Conservation (phyloP, 2,797 vertebrate species). For the Eupleurogrammus muticus region DNA sequence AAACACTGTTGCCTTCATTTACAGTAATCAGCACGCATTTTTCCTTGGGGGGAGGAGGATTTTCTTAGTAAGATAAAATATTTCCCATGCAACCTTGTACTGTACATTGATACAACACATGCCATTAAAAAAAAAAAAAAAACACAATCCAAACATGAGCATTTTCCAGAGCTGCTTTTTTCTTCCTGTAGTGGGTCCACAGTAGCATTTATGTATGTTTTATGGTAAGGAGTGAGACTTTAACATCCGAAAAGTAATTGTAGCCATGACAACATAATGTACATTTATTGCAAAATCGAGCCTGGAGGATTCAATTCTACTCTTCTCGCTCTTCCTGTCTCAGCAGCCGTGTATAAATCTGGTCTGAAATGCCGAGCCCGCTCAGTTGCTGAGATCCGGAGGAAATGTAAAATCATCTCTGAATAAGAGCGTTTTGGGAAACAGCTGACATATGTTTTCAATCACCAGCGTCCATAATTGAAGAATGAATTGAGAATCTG, state of each 20-base stretch:
- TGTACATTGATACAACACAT: conserved; percentile 5
- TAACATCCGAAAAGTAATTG: conserved; percentile 22
- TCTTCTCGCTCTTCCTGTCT: conserved; percentile 2
- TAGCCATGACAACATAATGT: conserved; percentile 54
- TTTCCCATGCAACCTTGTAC: conserved; percentile 14
- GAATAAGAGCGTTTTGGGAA: not conserved
- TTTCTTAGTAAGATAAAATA: not conserved
- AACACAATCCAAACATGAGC: not conserved
- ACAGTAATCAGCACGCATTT: not conserved
- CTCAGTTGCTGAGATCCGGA: not conserved
- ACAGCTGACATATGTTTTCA: conserved; percentile 34
- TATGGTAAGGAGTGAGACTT: conserved; percentile 9
- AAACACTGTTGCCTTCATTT: not conserved
- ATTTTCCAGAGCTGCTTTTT: not conserved
- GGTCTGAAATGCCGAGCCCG: not conserved
- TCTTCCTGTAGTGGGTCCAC: not conserved
- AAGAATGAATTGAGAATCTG: conserved; percentile 10
- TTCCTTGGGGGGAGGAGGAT: conserved; percentile 1
- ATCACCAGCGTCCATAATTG: conserved; percentile 4
- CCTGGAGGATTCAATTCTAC: conserved; percentile 9
- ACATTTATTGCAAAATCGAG: conserved; percentile 14
- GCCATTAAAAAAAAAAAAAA: no score
- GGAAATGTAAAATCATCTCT: conserved; percentile 1
- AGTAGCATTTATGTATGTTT: conserved; percentile 5
- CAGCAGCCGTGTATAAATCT: conserved; percentile 5